Evolutionary conservation across 2,888 invertebrate species (phyloP), one percentile per base, ranked within the genome.

Genomic region (Athalia cordata): DNA sequence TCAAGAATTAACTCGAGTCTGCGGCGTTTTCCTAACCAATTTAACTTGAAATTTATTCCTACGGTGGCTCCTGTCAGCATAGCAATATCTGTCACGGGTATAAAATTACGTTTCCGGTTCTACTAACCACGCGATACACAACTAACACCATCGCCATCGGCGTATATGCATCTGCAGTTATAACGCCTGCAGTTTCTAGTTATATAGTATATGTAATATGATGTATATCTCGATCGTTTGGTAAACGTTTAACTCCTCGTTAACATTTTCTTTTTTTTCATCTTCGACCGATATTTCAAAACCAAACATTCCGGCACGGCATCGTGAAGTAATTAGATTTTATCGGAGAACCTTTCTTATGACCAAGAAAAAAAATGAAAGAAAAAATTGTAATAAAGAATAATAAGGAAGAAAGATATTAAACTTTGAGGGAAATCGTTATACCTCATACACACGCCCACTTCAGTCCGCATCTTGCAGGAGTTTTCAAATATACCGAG

Each of bases 41-140:
- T 78, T 78, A 61, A 78, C 57, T 64, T 8, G 55, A 74, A 65
- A 78, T 74, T 72, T 78, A 74, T 74, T 62, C 57, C 49, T 65
- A 61, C 62, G 50, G 9, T 62, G 72, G 70, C 64, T 70, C 43
- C 64, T 70, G 78, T 72, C 64, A 65, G 72, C 78, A 45, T 47
- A 47, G 78, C 78, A 65, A 78, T 78, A 78, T 70, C 78, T 78
- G 74, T 78, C 78, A 49, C 68, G 70, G 52, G 74, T 72, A 72
- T 78, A 78, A 78, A 78, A 78, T 78, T 78, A 78, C 70, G 57
- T 78, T 72, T 78, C 78, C 78, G 78, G 72, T 75, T 75, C 47
- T 68, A 68, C 59, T 47, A 52, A 57, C 72, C 13, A 52, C 52
- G 55, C 50, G 52, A 68, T 29, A 55, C 72, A n/a, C 55, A 11